Percentiles rank a stretch among this genome's conserved stretches.
Evolutionary conservation across 2,888 invertebrate genomes (phyloP).

Genomic region (Arctia plantaginis): DNA sequence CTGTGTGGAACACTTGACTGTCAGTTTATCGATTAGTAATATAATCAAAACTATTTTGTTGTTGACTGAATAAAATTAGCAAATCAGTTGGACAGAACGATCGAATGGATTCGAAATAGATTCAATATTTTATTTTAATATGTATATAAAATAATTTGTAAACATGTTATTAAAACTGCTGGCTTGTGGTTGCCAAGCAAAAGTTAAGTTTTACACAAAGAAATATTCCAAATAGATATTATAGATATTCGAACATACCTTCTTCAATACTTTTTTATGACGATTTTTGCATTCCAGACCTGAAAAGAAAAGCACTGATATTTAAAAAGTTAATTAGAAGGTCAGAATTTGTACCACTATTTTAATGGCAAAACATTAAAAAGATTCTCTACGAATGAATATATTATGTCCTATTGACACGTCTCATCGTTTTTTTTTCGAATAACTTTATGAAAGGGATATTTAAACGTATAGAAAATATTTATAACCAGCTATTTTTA

Average conservation of each 20-base stretch:
- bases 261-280: slow-evolving; percentile 64
- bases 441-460: neutral
- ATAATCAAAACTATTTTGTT: neutral
- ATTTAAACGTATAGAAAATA: neutral
- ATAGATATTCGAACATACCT: slow-evolving; percentile 49
- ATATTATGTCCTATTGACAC: no score
- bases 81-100: no score
- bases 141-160: neutral
- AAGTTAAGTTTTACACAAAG: neutral
- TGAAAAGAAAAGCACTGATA: slow-evolving; percentile 43
- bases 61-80: no score
- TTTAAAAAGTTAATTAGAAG: slow-evolving; percentile 3
- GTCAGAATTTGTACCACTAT: neutral
- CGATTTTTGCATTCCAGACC: slow-evolving; percentile 56
- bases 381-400: neutral
- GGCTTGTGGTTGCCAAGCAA: neutral
- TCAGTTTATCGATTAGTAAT: neutral
- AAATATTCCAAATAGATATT: neutral
- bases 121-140: neutral
- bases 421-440: neutral
- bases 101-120: neutral
- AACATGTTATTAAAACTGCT: neutral
- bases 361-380: neutral
- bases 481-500: neutral
- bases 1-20: neutral